These are phyloP conservation scores for Acanthosepion lycidas DNA, from an alignment of 2,888 invertebrate genomes.

Conservation along the genomic window DNA sequence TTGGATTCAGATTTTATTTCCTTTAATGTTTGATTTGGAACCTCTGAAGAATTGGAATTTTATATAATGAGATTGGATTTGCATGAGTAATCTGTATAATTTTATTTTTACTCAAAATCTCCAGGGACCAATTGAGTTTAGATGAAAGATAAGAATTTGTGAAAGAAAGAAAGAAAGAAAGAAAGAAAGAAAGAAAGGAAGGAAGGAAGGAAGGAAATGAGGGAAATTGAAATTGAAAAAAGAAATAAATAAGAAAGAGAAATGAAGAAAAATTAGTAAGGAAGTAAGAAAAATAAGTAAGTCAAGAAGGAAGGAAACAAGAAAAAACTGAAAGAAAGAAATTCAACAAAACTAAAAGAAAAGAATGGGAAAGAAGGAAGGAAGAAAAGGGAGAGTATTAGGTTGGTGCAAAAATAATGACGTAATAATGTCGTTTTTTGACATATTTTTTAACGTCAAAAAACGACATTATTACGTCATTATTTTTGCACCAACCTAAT, in stretches of 20 bases:
- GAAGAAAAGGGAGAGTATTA: neutral
- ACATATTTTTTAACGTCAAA: too few species aligned
- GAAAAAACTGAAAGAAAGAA: neutral
- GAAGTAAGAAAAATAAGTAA: neutral
- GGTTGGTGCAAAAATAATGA: too few species aligned
- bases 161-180: neutral
- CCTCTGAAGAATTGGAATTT: conserved; percentile 22
- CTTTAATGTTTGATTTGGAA: conserved; percentile 33
- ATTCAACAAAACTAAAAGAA: neutral
- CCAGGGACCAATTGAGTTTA: neutral
- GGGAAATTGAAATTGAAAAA: neutral
- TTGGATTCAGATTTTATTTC: neutral
- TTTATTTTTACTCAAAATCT: conserved; percentile 33
- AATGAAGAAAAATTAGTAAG: neutral
- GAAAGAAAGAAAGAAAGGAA: neutral
- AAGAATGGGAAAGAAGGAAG: neutral
- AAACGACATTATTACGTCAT: too few species aligned
- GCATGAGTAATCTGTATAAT: conserved; percentile 10
- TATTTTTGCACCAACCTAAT: too few species aligned
- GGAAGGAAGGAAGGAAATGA: neutral
- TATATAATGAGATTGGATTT: neutral
- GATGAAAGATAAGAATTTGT: neutral
- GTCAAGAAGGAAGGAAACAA: neutral
- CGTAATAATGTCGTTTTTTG: too few species aligned
- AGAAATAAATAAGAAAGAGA: neutral